These are phyloP conservation scores for Pachymerium ferrugineum DNA, from an alignment of 2,888 invertebrate genomes.

Conservation along the genomic window DNA sequence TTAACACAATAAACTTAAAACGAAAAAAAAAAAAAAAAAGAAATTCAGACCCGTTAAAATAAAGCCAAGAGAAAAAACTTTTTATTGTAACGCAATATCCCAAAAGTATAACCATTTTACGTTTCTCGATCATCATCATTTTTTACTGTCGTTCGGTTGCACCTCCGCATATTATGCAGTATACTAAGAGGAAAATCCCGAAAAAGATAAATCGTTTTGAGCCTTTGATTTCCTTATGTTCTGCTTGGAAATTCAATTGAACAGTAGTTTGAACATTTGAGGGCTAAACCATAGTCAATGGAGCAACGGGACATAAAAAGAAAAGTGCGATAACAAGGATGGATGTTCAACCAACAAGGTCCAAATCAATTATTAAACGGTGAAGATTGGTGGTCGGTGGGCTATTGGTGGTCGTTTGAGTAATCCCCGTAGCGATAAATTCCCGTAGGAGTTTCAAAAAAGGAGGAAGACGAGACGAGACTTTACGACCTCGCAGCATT, in stretches of 20 bases:
- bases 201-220: not conserved
- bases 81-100: no score
- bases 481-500: not conserved
- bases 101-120: no score
- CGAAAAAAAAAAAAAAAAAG: no score
- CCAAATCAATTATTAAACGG: conserved; percentile 13
- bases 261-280: not conserved
- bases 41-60: no score
- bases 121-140: no score
- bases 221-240: not conserved
- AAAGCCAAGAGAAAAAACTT: no score
- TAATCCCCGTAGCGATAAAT: conserved; percentile 4
- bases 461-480: not conserved
- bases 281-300: not conserved
- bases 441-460: not conserved
- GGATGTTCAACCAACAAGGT: not conserved
- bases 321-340: not conserved
- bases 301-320: not conserved
- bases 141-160: no score
- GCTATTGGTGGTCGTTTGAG: conserved; percentile 13
- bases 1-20: no score
- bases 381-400: conserved; percentile 13
- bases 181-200: not conserved
- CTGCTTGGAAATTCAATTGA: conserved; percentile 1
- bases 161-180: no score